Percentiles rank a stretch among this genome's conserved stretches.
Conservation (phyloP, 1,140 invertebrate genomes). For the Ladona fulva region DNA sequence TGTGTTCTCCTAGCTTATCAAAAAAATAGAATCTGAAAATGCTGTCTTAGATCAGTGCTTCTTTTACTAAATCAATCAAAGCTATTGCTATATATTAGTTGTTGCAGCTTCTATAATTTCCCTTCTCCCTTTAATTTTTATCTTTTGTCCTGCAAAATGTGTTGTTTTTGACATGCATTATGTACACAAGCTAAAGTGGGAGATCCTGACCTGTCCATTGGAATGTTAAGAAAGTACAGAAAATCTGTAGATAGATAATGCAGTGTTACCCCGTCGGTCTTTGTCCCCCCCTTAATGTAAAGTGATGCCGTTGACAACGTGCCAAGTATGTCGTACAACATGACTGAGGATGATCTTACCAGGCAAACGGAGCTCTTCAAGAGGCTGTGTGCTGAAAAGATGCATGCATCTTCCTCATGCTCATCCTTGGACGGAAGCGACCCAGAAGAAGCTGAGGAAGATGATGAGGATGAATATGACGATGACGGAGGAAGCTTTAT, state of each 20-base stretch:
- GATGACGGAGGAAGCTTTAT: slow-evolving; percentile 34
- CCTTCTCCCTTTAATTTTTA: too few species aligned
- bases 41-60: too few species aligned
- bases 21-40: too few species aligned
- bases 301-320: slow-evolving; percentile 43
- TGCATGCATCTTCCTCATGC: neutral
- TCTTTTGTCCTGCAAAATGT: too few species aligned
- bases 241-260: neutral
- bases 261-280: neutral
- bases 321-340: slow-evolving; percentile 42
- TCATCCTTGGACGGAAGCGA: slow-evolving; percentile 26
- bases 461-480: slow-evolving; percentile 41
- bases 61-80: too few species aligned
- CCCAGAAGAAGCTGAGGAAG: slow-evolving; percentile 30
- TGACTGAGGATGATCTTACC: slow-evolving; percentile 40
- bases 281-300: slow-evolving; percentile 20
- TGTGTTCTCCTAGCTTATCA: too few species aligned
- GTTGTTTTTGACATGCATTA: too few species aligned
- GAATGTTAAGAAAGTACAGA: too few species aligned
- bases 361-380: slow-evolving; percentile 44
- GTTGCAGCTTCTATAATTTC: too few species aligned
- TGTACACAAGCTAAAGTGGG: too few species aligned
- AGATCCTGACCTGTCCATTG: too few species aligned
- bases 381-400: slow-evolving; percentile 42
- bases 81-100: too few species aligned